Evolutionary conservation across 37 sponge, comb jelly and placozoan genomes (phyloP).

Genomic region (Oopsacas minuta): DNA sequence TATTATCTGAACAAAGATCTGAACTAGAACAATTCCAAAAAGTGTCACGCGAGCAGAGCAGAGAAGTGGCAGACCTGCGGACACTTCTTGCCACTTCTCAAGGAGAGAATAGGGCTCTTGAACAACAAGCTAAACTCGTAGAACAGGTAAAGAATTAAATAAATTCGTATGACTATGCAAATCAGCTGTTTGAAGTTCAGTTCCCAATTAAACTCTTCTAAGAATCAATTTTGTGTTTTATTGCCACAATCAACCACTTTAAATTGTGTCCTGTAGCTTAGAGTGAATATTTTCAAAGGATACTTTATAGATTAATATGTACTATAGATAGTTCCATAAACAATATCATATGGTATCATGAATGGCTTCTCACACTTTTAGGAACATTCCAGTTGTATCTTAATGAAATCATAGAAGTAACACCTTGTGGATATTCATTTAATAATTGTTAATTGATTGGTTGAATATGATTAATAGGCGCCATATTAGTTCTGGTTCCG

Average conservation of each 20-base stretch:
- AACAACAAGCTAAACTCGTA: slow-evolving; percentile 6
- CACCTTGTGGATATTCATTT: no score
- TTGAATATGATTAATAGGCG: no score
- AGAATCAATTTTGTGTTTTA: background rate
- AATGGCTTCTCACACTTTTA: no score
- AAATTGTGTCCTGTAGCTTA: background rate
- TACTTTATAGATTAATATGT: no score
- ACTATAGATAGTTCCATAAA: no score
- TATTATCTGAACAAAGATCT: background rate
- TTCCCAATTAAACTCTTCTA: background rate
- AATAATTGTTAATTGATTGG: no score
- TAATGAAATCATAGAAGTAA: no score
- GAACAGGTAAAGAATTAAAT: slow-evolving; percentile 12
- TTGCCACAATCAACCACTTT: background rate
- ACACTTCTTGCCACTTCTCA: background rate
- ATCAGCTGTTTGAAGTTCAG: background rate
- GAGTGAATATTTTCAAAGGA: background rate
- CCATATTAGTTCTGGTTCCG: background rate
- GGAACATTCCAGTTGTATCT: no score
- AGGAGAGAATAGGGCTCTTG: background rate
- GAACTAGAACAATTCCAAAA: background rate
- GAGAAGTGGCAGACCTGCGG: slow-evolving; percentile 11
- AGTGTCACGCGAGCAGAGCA: background rate
- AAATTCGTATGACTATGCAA: no score
- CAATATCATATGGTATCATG: no score